phyloP scores from a whole-genome alignment of 64 coral and sea anemone genomes.

The Porites lutea region DNA sequence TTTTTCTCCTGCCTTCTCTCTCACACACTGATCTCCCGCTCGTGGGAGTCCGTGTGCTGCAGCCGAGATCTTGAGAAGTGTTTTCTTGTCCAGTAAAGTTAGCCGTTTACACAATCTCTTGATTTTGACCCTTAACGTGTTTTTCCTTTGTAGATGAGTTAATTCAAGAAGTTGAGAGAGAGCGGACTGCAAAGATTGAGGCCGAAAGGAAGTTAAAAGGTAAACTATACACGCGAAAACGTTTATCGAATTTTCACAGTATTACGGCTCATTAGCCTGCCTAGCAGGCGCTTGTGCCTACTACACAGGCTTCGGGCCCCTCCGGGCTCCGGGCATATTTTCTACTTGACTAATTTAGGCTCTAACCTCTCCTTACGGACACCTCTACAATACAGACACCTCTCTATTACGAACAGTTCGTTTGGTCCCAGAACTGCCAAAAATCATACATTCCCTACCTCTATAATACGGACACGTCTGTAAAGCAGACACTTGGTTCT shows the following conservation, averaged over 20 bases:
- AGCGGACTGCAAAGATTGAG: conserved; percentile 79
- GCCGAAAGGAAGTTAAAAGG: conserved; percentile 98
- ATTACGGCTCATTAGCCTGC: not conserved
- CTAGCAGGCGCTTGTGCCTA: not conserved
- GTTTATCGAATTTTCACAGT: not conserved
- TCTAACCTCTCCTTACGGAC: too few relatives aligned
- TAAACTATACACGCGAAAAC: not conserved
- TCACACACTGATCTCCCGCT: too few relatives aligned
- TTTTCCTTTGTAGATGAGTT: conserved; percentile 74
- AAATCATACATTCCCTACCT: too few relatives aligned
- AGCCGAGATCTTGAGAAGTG: too few relatives aligned
- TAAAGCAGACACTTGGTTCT: too few relatives aligned
- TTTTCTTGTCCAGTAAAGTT: not conserved
- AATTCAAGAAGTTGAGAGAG: conserved; percentile 86
- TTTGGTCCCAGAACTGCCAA: too few relatives aligned
- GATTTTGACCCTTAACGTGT: not conserved
- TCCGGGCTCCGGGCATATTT: too few relatives aligned
- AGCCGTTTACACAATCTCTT: not conserved
- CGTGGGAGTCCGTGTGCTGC: too few relatives aligned
- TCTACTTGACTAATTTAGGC: too few relatives aligned
- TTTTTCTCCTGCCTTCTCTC: not conserved
- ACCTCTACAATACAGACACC: too few relatives aligned
- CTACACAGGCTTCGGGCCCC: not conserved
- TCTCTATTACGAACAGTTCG: too few relatives aligned
- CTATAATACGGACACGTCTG: too few relatives aligned